Conservation (phyloP, 2,113 vertebrate species). For the Progne subis region DNA sequence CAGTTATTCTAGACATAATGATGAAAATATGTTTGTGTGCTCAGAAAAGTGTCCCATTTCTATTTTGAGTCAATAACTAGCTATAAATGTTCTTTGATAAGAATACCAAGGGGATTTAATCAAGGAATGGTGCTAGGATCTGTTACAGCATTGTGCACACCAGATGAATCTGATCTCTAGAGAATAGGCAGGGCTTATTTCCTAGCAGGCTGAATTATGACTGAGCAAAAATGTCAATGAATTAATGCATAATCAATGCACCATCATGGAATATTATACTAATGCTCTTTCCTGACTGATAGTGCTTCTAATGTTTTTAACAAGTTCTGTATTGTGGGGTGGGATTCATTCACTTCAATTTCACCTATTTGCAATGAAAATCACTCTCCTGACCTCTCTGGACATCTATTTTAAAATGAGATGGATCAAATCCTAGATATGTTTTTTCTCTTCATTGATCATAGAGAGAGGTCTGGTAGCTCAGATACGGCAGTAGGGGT, state of each 20-base stretch:
- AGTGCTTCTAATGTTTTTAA: neutral
- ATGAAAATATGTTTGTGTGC: constrained; percentile 1
- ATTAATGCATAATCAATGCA: neutral
- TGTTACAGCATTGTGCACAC: neutral
- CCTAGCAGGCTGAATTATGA: neutral
- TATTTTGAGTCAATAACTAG: constrained; percentile 13
- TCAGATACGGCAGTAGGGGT: neutral
- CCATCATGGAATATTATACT: neutral
- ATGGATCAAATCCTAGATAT: neutral
- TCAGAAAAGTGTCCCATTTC: neutral
- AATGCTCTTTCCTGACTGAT: neutral
- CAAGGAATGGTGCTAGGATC: neutral
- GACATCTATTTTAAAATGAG: neutral
- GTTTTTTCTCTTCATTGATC: neutral
- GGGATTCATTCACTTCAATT: neutral
- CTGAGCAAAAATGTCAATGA: neutral
- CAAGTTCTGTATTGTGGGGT: neutral
- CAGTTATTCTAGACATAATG: constrained; percentile 12
- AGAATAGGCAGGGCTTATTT: neutral
- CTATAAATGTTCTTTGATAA: neutral
- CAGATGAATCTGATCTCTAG: neutral
- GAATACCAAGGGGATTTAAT: neutral
- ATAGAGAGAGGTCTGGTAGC: neutral
- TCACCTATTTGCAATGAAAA: neutral
- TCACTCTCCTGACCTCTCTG: neutral